Evolutionary conservation across 30 jellyfish, hydroid and myxozoan genomes (phyloP).

Genomic region (Aurelia aurita complex sp. Pacific): DNA sequence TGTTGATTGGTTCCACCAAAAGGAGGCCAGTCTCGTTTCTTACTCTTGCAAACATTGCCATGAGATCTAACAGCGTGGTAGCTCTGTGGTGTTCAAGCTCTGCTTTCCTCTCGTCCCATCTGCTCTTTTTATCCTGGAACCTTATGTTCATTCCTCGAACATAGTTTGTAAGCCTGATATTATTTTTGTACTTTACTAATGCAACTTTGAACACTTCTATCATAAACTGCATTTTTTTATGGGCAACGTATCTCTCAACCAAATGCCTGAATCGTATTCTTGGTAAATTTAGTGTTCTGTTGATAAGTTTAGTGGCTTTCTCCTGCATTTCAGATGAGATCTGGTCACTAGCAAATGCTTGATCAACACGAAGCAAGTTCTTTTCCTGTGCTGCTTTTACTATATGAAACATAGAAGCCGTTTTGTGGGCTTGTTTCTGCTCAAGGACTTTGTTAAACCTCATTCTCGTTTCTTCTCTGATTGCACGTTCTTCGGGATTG

Average conservation of each 20-base stretch:
- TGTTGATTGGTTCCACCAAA: constrained; percentile 48
- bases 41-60: constrained; percentile 46
- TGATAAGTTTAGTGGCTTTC: constrained; percentile 42
- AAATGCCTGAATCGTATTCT: constrained; percentile 67
- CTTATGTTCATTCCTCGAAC: constrained; percentile 52
- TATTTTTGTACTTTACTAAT: constrained; percentile 52
- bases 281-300: constrained; percentile 71
- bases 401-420: constrained; percentile 51
- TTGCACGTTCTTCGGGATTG: neutral
- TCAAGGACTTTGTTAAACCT: neutral
- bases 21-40: constrained; percentile 68
- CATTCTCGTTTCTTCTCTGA: neutral
- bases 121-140: constrained; percentile 29
- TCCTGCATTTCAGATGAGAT: constrained; percentile 62
- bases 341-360: constrained; percentile 51
- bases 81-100: constrained; percentile 54
- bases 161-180: constrained; percentile 47
- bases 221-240: constrained; percentile 34
- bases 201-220: constrained; percentile 51
- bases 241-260: constrained; percentile 70
- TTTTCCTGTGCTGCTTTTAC: constrained; percentile 37
- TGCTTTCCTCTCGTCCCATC: constrained; percentile 68
- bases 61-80: constrained; percentile 22
- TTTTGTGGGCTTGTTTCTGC: constrained; percentile 9
- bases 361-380: constrained; percentile 49